Conservation (phyloP, 2,797 vertebrate species). For the Sphenopsis melanotis region DNA sequence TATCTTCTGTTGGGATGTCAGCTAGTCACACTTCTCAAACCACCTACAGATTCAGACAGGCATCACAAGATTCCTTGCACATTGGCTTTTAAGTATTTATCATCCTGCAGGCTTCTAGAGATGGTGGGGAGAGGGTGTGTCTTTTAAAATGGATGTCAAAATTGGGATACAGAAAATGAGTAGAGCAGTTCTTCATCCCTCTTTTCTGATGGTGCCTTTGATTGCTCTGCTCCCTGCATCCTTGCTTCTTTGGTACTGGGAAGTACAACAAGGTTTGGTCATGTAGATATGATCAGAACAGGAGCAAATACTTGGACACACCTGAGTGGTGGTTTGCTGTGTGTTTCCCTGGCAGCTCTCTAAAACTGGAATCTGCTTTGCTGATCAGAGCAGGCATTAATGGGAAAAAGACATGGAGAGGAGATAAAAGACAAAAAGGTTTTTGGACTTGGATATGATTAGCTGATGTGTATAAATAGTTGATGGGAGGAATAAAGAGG, state of each 20-base stretch:
- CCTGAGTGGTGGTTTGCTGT: neutral
- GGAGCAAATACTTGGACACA: neutral
- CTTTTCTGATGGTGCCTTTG: neutral
- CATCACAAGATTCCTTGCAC: neutral
- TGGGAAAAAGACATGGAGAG: neutral
- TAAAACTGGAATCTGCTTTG: neutral
- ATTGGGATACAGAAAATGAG: neutral
- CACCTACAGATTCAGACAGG: neutral
- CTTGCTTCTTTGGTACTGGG: neutral
- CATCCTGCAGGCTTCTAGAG: neutral
- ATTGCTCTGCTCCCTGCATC: neutral
- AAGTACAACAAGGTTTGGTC: neutral
- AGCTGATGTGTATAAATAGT: neutral
- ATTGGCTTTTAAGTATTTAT: neutral
- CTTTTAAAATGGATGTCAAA: neutral
- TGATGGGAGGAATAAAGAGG: neutral
- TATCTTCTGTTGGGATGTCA: neutral
- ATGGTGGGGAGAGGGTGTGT: neutral
- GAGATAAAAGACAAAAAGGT: neutral
- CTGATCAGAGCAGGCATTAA: neutral
- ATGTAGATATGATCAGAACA: neutral
- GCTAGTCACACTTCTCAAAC: neutral
- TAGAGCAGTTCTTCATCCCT: neutral
- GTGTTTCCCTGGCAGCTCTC: neutral
- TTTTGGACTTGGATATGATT: neutral